Evolutionary conservation across 1,140 invertebrate genomes (phyloP), one percentile per base, ranked within the genome.

Genomic region (Gerris buenoi): DNA sequence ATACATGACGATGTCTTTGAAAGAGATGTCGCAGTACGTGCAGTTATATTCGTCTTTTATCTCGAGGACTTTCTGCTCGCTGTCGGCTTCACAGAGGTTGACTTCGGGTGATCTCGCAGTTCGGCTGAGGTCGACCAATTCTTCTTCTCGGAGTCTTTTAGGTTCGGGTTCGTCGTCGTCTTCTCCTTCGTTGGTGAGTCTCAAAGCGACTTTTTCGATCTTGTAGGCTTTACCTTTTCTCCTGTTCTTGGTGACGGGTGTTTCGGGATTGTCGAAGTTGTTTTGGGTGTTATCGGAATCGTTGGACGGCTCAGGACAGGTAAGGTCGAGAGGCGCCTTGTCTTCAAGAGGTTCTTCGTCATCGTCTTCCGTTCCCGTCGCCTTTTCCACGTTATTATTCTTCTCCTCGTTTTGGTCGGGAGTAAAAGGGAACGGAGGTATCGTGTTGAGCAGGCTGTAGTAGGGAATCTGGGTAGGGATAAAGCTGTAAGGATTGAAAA

Each of bases 1-100:
- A 78, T 94, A 95, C 84, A 98, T 90, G 10, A 93, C 85, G 27
- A 86, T 83, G 74, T 97, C 90, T n/a, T 85, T 85, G 77, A 97
- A 98, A 2, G 84, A 81, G 27, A 97, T 94, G 71, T 90, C 88
- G 77, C 96, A 98, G 75, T 88, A 89, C 27, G 85, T 81, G 75
- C 95, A 98, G 66, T 83, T 81, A 73, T 86, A 87, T 28, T 66
- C 62, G 27, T 63, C 13, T 25, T 68, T 63, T n/a, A n/a, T 25
- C 25, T 69, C 65, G 1, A 26, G 25, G 22, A 64, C 59, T n/a
- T 69, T 60, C 13, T 15, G 23, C 14, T 63, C 64, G 15, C 56
- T 61, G 62, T 61, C 65, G 18, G 56, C 27, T 65, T 69, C 65
- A 27, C 68, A 65, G 65, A 63, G 33, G 27, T 27, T 0, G 62